Base-by-base conservation (phyloP, 2,797 vertebrate genomes). In the Melanotaenia nigrans region DNA sequence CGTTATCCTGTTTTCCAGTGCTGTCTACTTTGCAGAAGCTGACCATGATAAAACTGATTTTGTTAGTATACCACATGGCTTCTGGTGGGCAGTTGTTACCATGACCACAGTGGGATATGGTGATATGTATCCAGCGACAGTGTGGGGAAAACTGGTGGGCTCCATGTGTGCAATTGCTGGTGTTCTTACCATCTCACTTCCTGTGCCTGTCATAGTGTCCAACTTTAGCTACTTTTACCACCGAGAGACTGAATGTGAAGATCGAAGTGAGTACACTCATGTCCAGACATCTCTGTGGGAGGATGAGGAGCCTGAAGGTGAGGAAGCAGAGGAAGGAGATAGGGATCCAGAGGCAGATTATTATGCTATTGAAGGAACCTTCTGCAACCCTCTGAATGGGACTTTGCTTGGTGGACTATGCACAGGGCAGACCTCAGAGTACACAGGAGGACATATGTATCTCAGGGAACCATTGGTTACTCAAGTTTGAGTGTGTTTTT, bases 161-260 rank as follows among this genome's bases (percentile, higher is more conserved):
- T 97, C 96, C 0, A 95, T 97, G 82, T 97, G 96, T 0, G 96
- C 96, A 90, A 97, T 97, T 3, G 96, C 96, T 0, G 96, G 96
- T 0, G 96, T 97, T 77, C 93, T 97, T 40, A 97, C 96, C 84
- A 97, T 97, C 73, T 96, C 96, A 0, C 90, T 97, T 57, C 96
- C 96, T 0, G 96, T 97, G 45, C 96, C 96, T 0, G 96, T 97
- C 85, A 97, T 97, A 9, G 96, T 97, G 73, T 97, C 96, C 85
- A 97, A 97, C 88, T 97, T 97, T 80, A 97, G 96, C 89, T 97
- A 96, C 91, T 97, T 97, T 90, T 97, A 97, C 81, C 96, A 96
- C 61, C 91, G 96, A 36, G 96, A 96, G 89, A 95, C 93, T 0
- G 94, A 96, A 65, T 93, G 93, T 0, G 95, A 92, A 71, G 95